Base-by-base conservation (phyloP, 2,113 vertebrate genomes). In the Glareola pratincola region DNA sequence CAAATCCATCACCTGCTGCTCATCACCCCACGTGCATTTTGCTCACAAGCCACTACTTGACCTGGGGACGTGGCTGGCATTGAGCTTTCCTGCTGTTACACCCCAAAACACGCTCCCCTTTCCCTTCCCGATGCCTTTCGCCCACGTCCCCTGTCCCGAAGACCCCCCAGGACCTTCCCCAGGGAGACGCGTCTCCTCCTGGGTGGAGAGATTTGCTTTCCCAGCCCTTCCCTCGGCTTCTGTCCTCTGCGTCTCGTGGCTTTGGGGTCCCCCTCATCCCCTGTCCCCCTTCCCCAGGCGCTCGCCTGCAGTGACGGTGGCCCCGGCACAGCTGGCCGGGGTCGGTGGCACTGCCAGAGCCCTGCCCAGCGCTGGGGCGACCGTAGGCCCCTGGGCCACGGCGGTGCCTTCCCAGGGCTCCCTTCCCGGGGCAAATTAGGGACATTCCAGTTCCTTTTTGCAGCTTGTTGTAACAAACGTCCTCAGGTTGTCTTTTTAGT, bases 301-400 rank as follows among this genome's bases (percentile, higher is more conserved):
- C 6, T 24, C 2, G 2, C 48, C 41, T 27, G 32, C 3, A 2
- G 39, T 39, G 15, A 54, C 1, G 10, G 59, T 50, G 56, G 51
- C 24, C 32, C 57, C 2, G 4, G 37, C 21, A 43, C 2, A 3
- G 32, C 36, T 26, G 66, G 34, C 50, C n/a, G 14, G 1, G 50
- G 5, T 32, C 3, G 1, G 22, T 2, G 2, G 19, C 43, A 14
- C 18, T 32, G 17, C 41, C 22, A 5, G 26, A 43, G 32, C 43
- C 22, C 50, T 64, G 80, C 63, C 13, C 0, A 2, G 20, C 26
- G 53, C 60, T 10, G 0, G 78, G 17, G 14, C 0, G 4, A 37
- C 34, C 4, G 0, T 21, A 12, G 12, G 13, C 29, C 24, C 10
- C 51, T 20, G 23, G 4, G 8, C 51, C 3, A 0, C 0, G 2